Base-by-base conservation (phyloP, 2,797 vertebrate genomes). In the Artibeus jamaicensis region DNA sequence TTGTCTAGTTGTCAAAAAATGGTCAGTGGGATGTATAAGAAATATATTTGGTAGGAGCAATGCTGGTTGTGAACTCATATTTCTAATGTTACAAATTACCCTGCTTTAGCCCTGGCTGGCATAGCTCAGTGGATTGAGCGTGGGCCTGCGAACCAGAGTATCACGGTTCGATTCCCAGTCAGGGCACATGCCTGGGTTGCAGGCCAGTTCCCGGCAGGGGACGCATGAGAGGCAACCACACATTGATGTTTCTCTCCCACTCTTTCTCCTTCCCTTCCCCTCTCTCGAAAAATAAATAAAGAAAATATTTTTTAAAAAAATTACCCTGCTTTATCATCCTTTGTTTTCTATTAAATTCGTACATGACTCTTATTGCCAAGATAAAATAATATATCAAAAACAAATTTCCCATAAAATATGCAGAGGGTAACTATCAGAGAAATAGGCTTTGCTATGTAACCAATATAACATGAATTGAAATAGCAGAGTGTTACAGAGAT, bases 401-500 rank as follows among this genome's bases (percentile, higher is more conserved):
- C n/a, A 94, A 93, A 50, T 77, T 81, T 96, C 93, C 67, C 91
- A 29, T 74, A 93, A 93, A 95, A 71, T 67, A 92, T 15, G 19
- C 9, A 73, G 59, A 94, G 10, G 42, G 21, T 73, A 90, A 67
- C 87, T 70, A 89, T 59, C 68, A 90, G 57, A 89, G 68, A 85
- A 83, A 57, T 9, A 71, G 22, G 26, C 39, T 70, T 88, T 92
- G 22, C 44, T 68, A 46, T 29, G 29, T 95, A 73, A 53, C 74
- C 77, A 94, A 87, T 84, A 68, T 74, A 87, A 89, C 79, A 83
- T 39, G 42, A 65, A 59, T 12, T 53, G 76, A 93, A 88, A 86
- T 11, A 92, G 57, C 22, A 91, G 34, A n/a, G 4, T 48, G 37
- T 59, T 39, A 50, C 32, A 65, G 50, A 86, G 24, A 39, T 55